Base-by-base conservation (phyloP, 92 coral and sea anemone species). In the Phenganax stokvisi region DNA sequence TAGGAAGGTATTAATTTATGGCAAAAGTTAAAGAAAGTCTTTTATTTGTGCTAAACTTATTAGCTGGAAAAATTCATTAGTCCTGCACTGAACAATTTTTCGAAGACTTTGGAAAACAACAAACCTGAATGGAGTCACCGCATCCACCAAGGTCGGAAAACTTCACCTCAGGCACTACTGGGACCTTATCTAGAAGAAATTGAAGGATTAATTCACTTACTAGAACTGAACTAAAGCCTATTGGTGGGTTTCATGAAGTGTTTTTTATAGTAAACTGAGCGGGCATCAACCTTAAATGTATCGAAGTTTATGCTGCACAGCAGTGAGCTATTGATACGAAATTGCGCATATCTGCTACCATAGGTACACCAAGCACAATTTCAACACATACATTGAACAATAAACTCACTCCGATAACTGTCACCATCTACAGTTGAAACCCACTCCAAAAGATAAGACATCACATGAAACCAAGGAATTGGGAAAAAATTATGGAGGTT, bases 111-210 rank as follows among this genome's bases (percentile, higher is more conserved):
- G 7, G 15, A 53, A 54, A 25, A 51, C 12, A 5, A 73, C 27
- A 10, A 53, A 76, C 80, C 80, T 78, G 82, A 61, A 94, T 86
- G 53, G 87, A 89, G 58, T 86, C 91, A 6, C 87, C 92, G 72
- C 98, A 93, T 12, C 98, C 98, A 63, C 98, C 98, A 71, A 91
- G 76, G 87, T 93, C 97, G 13, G 92, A 75, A 76, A 93, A 93
- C 85, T 84, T 93, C 9, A 91, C 90, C 25, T 86, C 73, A 0
- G 98, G 92, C 53, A 56, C 83, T 7, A 84, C 63, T 25, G 93
- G 88, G 63, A 82, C 80, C 80, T 86, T 89, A 25, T 87, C 93
- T 92, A 75, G 20, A 10, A 71, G 52, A 47, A 30, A 54, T 56
- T 10, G 29, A 75, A 61, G 58, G n/a, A 12, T 37, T 20, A 54